Evolutionary conservation across 2,113 vertebrate species (phyloP), one percentile per base, ranked within the genome.

Genomic region (Erythrolamprus reginae): DNA sequence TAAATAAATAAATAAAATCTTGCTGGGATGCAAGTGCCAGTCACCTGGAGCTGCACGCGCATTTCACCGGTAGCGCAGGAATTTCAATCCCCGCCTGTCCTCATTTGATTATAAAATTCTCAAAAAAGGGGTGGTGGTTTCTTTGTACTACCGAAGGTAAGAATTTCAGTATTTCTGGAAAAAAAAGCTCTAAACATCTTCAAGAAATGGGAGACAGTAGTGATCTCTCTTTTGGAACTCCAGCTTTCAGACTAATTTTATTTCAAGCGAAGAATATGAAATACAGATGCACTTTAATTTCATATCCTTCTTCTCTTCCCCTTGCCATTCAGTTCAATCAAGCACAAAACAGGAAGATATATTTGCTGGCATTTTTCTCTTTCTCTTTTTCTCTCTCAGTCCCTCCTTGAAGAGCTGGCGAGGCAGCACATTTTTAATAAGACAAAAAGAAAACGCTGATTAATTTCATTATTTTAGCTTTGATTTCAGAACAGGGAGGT

Each of bases 111-210:
- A 33, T 7, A 48, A 10, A 5, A 38, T 4, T n/a, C 12, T 53
- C 21, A 90, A 85, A 85, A 86, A 70, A 92, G 33, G 90, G 28
- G 0, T n/a, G n/a, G n/a, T n/a, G 45, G 17, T 65, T n/a, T 10
- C 17, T 82, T 47, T 51, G 17, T 0, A 17, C 28, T 93, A 26
- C 10, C 48, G 24, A 91, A 0, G 24, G 45, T 26, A 61, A 92
- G 70, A 58, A 6, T 61, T 45, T n/a, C 84, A 85, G 21, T 2
- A 92, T 24, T 88, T 58, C 45, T 85, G 3, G 3, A 84, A 77
- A 10, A 92, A 58, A 77, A 89, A n/a, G 55, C 23, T 90, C 92
- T 61, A 90, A 52, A 0, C 50, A 84, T 56, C 1, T 91, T 92
- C 58, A 2, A 87, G 47, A 88, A 88, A 5, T 0, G 4, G 24